Evolutionary conservation across 2,113 vertebrate species (phyloP).

Genomic region (Cromileptes altivelis): DNA sequence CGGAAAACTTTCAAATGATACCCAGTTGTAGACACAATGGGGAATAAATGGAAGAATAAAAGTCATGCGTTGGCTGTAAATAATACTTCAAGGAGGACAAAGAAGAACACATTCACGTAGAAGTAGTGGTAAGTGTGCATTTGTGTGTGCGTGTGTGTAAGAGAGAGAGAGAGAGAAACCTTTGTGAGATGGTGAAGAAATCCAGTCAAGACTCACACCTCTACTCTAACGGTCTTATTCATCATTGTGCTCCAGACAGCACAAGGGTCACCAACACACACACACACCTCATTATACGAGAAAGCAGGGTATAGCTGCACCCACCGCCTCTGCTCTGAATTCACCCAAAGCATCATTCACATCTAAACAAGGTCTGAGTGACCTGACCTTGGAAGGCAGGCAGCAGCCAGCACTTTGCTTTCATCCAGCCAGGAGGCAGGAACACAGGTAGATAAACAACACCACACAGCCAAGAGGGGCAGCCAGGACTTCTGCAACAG

Average conservation of each 20-base stretch:
- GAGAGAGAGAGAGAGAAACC: too few relatives aligned
- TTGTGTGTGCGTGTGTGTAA: constrained; percentile 3
- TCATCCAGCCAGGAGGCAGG: constrained; percentile 34
- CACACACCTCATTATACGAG: constrained; percentile 39
- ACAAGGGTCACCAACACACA: constrained; percentile 44
- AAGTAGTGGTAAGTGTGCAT: not conserved
- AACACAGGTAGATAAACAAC: constrained; percentile 19
- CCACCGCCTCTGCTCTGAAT: constrained; percentile 24
- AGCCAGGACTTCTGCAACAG: not conserved
- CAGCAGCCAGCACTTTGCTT: constrained; percentile 23
- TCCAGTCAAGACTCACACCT: constrained; percentile 58
- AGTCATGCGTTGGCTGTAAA: constrained; percentile 6
- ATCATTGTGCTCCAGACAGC: constrained; percentile 59
- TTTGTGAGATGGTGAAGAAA: constrained; percentile 19
- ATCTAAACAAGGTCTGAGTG: constrained; percentile 50
- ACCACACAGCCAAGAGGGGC: not conserved
- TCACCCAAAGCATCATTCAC: constrained; percentile 47
- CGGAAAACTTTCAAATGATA: not conserved
- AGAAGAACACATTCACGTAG: not conserved
- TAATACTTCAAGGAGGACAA: not conserved
- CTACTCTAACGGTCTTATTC: constrained; percentile 60
- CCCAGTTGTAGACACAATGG: not conserved
- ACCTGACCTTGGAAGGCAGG: constrained; percentile 45
- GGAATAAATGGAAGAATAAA: constrained; percentile 8
- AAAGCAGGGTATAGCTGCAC: constrained; percentile 12